Percentiles rank a stretch among this genome's conserved stretches.
Evolutionary conservation across 2,113 vertebrate species (phyloP).

Genomic region (Bubo scandiacus): DNA sequence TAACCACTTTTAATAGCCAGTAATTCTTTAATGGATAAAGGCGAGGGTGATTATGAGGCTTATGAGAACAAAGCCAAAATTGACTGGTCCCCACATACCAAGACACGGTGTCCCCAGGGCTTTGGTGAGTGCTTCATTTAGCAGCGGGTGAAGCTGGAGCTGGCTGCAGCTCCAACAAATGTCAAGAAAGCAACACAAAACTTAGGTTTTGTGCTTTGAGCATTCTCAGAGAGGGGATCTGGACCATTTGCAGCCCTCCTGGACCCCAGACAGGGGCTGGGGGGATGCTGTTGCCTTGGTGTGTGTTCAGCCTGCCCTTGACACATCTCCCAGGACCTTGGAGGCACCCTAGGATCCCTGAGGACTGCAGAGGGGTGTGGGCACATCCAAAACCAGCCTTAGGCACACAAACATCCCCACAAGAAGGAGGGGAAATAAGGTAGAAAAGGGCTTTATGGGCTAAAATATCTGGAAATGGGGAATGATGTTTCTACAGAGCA

Average conservation of each 20-base stretch:
- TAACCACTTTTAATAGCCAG: neutral
- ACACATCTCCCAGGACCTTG: neutral
- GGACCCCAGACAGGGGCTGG: neutral
- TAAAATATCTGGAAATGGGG: neutral
- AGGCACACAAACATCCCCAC: neutral
- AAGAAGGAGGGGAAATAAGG: neutral
- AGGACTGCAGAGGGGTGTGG: neutral
- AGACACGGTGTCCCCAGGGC: neutral
- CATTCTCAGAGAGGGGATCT: neutral
- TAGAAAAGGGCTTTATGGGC: neutral
- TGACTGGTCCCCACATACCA: neutral
- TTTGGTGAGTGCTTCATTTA: neutral
- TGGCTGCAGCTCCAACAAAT: neutral
- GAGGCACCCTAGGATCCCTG: neutral
- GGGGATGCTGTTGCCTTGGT: neutral
- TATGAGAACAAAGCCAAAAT: neutral
- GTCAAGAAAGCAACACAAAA: neutral
- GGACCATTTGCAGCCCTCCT: neutral
- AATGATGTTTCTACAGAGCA: neutral
- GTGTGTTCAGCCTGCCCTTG: neutral
- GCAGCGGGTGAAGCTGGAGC: neutral
- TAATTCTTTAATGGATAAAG: neutral
- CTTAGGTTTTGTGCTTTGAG: neutral
- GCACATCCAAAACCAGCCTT: neutral
- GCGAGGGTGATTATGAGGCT: neutral